Evolutionary conservation across 2,113 vertebrate species (phyloP).

Genomic region (Stigmatopora argus): DNA sequence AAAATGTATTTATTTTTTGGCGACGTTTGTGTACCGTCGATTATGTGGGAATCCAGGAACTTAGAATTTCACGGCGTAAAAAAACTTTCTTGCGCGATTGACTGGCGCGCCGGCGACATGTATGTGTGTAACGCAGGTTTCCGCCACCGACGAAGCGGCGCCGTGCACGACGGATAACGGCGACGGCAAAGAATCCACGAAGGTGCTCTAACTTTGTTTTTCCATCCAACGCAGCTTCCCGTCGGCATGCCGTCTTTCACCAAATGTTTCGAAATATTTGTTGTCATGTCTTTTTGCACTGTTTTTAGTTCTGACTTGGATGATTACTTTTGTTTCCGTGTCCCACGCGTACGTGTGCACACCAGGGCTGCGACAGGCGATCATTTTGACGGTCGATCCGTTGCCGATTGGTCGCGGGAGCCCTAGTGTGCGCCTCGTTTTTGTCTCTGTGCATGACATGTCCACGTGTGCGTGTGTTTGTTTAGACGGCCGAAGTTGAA

Average conservation of each 20-base stretch:
- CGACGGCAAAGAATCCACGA: slow-evolving; percentile 78
- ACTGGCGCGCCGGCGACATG: slow-evolving; percentile 75
- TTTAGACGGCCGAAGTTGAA: slow-evolving; percentile 84
- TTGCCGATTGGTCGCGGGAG: too few relatives aligned
- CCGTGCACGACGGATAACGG: slow-evolving; percentile 26
- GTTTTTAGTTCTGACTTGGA: slow-evolving; percentile 59
- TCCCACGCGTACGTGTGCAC: slow-evolving; percentile 61
- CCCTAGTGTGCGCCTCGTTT: slow-evolving; percentile 50
- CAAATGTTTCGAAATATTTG: background rate
- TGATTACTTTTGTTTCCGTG: slow-evolving; percentile 68
- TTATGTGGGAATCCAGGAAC: too few relatives aligned
- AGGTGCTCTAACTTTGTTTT: slow-evolving; percentile 79
- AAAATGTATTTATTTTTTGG: too few relatives aligned
- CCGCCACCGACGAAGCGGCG: slow-evolving; percentile 67
- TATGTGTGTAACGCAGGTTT: slow-evolving; percentile 81
- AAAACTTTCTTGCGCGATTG: slow-evolving; percentile 52
- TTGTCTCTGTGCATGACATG: slow-evolving; percentile 42
- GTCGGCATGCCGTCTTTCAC: slow-evolving; percentile 10
- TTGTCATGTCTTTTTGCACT: slow-evolving; percentile 20
- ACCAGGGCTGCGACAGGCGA: background rate
- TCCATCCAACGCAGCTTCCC: slow-evolving; percentile 19
- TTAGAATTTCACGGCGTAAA: too few relatives aligned
- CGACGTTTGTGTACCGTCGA: too few relatives aligned
- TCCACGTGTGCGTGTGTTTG: slow-evolving; percentile 59
- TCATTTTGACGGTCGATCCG: too few relatives aligned